Percentiles rank a stretch among this genome's conserved stretches.
Conservation (phyloP, 2,888 invertebrate species). For the Torymus tubicola region DNA sequence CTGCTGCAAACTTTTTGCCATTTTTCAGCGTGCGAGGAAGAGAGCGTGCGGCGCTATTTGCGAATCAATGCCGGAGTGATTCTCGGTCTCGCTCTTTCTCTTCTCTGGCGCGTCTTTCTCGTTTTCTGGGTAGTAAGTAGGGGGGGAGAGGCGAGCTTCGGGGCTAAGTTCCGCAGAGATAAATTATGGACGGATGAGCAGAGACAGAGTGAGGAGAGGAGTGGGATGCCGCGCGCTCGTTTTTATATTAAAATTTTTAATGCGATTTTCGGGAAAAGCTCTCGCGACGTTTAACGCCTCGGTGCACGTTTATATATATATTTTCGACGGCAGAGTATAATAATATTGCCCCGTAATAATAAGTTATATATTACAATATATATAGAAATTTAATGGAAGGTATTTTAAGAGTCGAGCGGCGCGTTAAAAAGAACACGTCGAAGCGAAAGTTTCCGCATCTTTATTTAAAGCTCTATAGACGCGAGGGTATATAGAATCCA, state of each 20-base stretch:
- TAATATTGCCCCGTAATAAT: no score
- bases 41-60: neutral
- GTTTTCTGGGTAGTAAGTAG: no score
- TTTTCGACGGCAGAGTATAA: no score
- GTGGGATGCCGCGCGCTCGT: neutral
- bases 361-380: no score
- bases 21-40: slow-evolving; percentile 40
- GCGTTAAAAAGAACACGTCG: neutral
- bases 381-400: no score
- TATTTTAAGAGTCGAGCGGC: no score
- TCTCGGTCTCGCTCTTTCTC: slow-evolving; percentile 4
- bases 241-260: slow-evolving; percentile 38
- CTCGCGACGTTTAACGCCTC: neutral
- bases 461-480: neutral
- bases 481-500: no score
- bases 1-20: slow-evolving; percentile 50
- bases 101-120: no score
- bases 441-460: neutral
- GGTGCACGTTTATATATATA: no score
- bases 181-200: slow-evolving; percentile 28
- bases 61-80: slow-evolving; percentile 51
- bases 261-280: slow-evolving; percentile 6
- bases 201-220: neutral
- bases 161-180: slow-evolving; percentile 12
- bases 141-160: neutral